phyloP scores from a whole-genome alignment of 2,113 vertebrate genomes.

The Nycticryphes semicollaris region DNA sequence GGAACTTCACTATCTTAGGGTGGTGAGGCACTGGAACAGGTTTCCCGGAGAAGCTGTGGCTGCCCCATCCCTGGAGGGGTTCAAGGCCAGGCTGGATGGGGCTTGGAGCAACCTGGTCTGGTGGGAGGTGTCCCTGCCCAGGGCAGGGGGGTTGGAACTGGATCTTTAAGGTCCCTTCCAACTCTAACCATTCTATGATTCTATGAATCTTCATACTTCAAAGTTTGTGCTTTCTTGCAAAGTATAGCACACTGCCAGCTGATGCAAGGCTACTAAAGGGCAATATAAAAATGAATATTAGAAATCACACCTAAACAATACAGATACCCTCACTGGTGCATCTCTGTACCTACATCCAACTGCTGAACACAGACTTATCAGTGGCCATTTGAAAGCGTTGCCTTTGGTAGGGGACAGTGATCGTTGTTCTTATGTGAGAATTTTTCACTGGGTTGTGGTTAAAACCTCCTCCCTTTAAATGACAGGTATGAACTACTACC shows the following conservation, averaged over 20 bases:
- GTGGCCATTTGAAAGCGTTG: background rate
- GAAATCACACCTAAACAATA: background rate
- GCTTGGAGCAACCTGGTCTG: too few relatives aligned
- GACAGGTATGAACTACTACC: conserved; percentile 77
- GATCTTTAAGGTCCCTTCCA: too few relatives aligned
- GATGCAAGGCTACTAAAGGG: background rate
- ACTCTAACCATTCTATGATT: too few relatives aligned
- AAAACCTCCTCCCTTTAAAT: background rate
- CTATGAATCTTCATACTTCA: too few relatives aligned
- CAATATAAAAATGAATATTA: background rate
- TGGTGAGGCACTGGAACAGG: too few relatives aligned
- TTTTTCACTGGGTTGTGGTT: background rate
- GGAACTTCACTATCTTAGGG: background rate
- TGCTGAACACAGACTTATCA: background rate
- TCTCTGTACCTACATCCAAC: background rate
- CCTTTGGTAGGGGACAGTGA: background rate
- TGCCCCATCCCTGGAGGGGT: too few relatives aligned
- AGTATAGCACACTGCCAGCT: background rate
- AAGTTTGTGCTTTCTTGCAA: background rate
- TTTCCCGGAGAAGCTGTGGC: too few relatives aligned
- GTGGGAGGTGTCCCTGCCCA: too few relatives aligned
- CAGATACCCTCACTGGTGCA: background rate
- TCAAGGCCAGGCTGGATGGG: too few relatives aligned
- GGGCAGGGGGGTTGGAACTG: too few relatives aligned
- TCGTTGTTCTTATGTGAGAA: background rate